Conservation (phyloP, 2,888 invertebrate species). For the Rhaphigaster nebulosa region DNA sequence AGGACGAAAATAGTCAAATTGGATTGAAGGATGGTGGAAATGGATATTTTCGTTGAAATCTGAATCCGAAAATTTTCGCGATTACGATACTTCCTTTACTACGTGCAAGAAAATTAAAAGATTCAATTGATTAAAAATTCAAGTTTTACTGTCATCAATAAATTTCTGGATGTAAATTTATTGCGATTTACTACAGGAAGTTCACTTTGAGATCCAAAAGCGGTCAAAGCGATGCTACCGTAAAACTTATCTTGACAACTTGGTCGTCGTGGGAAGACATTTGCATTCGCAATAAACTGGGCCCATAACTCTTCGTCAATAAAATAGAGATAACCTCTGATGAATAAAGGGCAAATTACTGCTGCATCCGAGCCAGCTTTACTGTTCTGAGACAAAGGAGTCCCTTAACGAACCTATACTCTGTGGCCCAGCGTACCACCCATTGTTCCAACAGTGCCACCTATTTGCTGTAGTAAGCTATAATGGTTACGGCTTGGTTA, state of each 20-base stretch:
- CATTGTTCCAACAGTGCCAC: neutral
- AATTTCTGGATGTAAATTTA: neutral
- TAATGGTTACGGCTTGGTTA: neutral
- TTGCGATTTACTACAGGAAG: neutral
- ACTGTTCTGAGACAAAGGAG: neutral
- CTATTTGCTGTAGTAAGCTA: neutral
- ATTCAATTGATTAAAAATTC: too few relatives aligned
- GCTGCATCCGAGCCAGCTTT: neutral
- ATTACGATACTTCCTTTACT: too few relatives aligned
- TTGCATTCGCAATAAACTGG: neutral
- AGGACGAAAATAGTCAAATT: too few relatives aligned
- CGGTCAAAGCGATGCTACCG: neutral
- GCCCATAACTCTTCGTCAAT: neutral
- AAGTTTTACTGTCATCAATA: neutral
- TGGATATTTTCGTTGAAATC: too few relatives aligned
- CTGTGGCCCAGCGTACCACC: neutral
- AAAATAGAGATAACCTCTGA: neutral
- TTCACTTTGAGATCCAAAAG: neutral
- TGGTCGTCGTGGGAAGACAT: neutral
- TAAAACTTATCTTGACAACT: neutral
- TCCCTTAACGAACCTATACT: neutral
- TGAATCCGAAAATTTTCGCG: too few relatives aligned
- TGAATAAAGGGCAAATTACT: constrained; percentile 2
- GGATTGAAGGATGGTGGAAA: too few relatives aligned
- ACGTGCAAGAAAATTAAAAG: too few relatives aligned